A percentile compares a stretch with the other conserved stretches of the same genome.
Evolutionary conservation across 2,113 vertebrate genomes (phyloP).

Genomic region (Syngnathus floridae): DNA sequence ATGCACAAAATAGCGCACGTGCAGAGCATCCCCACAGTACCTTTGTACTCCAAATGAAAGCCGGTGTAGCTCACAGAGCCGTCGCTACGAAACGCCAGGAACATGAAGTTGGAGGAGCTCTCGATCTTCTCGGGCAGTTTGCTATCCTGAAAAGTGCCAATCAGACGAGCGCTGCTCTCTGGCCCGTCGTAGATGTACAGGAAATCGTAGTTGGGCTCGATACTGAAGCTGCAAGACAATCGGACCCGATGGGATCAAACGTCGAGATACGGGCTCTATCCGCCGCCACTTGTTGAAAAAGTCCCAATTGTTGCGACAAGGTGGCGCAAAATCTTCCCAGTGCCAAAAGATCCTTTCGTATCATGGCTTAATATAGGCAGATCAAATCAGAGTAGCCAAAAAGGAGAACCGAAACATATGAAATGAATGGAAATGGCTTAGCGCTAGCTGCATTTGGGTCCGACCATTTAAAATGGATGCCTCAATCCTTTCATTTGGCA

Average conservation of each 20-base stretch:
- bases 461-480: constrained; percentile 58
- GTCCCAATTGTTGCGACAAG: constrained; percentile 51
- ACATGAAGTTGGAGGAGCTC: constrained; percentile 93
- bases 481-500: constrained; percentile 49
- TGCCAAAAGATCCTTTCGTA: constrained; percentile 58
- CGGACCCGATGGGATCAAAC: constrained; percentile 15
- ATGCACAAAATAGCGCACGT: constrained; percentile 21
- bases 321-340: constrained; percentile 57
- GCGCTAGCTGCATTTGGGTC: constrained; percentile 64
- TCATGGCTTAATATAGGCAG: constrained; percentile 17
- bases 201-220: constrained; percentile 99
- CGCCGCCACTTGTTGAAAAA: no score
- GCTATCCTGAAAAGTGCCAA: constrained; percentile 96
- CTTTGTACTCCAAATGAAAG: constrained; percentile 98
- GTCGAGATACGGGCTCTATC: no score
- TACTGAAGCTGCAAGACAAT: constrained; percentile 82
- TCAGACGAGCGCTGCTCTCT: constrained; percentile 85
- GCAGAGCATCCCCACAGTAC: constrained; percentile 59
- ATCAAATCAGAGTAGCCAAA: no score
- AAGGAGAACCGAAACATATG: constrained; percentile 44
- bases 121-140: constrained; percentile 96
- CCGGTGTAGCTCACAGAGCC: constrained; percentile 97
- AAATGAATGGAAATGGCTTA: constrained; percentile 64
- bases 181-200: constrained; percentile 93
- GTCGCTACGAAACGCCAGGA: constrained; percentile 94